These are phyloP conservation scores for Paraplagusia blochii DNA, from an alignment of 2,113 vertebrate species.

Conservation along the genomic window DNA sequence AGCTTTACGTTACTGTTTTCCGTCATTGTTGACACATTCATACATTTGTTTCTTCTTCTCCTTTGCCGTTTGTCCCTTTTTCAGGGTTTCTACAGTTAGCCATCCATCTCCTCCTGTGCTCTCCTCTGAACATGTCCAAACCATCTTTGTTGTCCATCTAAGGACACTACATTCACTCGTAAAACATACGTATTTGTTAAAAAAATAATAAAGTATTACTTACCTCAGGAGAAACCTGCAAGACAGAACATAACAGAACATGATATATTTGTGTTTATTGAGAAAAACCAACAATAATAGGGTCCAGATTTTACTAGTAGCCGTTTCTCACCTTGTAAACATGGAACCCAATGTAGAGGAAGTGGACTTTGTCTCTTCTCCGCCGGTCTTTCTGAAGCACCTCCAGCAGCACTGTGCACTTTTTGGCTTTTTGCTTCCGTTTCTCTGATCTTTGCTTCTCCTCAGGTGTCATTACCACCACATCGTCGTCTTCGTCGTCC, in stretches of 20 bases:
- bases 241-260: constrained; percentile 14
- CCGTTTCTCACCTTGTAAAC: constrained; percentile 70
- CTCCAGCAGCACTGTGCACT: constrained; percentile 75
- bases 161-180: no score
- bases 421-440: constrained; percentile 52
- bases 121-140: no score
- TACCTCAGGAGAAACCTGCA: constrained; percentile 71
- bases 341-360: constrained; percentile 72
- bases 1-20: no score
- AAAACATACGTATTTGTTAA: background rate
- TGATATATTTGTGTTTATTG: background rate
- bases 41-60: no score
- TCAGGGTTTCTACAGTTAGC: no score
- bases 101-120: no score
- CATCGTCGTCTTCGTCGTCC: constrained; percentile 39
- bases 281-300: background rate
- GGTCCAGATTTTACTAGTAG: background rate
- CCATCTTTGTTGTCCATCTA: no score
- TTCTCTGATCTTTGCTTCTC: constrained; percentile 43
- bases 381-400: constrained; percentile 79
- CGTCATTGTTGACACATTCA: no score
- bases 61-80: no score
- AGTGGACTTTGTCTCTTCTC: constrained; percentile 58
- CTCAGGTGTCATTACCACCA: constrained; percentile 8
- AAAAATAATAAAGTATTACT: constrained; percentile 14